A percentile compares a stretch with the other conserved stretches of the same genome.
Conservation (phyloP, 2,113 vertebrate species). For the Lates calcarifer region DNA sequence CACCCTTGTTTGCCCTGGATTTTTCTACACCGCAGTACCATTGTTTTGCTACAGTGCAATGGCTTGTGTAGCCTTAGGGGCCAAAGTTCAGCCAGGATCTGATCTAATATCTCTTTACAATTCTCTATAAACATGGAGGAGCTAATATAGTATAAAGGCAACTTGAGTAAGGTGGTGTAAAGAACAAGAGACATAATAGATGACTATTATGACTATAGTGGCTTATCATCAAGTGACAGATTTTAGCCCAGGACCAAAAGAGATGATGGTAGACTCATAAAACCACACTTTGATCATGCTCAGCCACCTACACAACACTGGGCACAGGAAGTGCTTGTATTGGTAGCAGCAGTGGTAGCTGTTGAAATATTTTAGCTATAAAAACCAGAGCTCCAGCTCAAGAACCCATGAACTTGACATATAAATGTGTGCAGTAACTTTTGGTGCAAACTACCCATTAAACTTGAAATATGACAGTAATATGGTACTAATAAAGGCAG, state of each 20-base stretch:
- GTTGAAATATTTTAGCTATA: neutral
- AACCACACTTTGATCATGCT: constrained; percentile 29
- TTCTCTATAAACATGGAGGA: neutral
- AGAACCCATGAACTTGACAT: neutral
- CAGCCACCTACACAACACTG: constrained; percentile 19
- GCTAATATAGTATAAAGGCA: neutral
- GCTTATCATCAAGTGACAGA: constrained; percentile 56
- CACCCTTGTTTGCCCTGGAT: constrained; percentile 78
- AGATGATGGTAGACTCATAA: constrained; percentile 68
- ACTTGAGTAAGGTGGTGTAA: constrained; percentile 20
- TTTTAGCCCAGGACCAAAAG: constrained; percentile 43
- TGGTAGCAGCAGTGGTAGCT: neutral
- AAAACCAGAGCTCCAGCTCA: neutral
- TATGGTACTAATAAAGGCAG: neutral
- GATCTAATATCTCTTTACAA: constrained; percentile 27
- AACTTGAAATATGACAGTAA: constrained; percentile 9
- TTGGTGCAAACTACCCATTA: neutral
- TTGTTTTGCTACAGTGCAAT: constrained; percentile 66
- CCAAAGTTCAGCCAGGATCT: constrained; percentile 74
- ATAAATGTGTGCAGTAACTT: constrained; percentile 9
- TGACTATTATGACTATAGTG: constrained; percentile 68
- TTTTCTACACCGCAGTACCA: constrained; percentile 45
- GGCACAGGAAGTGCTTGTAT: constrained; percentile 19
- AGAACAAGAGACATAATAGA: constrained; percentile 41
- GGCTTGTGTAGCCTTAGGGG: constrained; percentile 43